These are phyloP conservation scores for Drosophila carrolli DNA, from an alignment of 1,140 invertebrate species.

Conservation along the genomic window DNA sequence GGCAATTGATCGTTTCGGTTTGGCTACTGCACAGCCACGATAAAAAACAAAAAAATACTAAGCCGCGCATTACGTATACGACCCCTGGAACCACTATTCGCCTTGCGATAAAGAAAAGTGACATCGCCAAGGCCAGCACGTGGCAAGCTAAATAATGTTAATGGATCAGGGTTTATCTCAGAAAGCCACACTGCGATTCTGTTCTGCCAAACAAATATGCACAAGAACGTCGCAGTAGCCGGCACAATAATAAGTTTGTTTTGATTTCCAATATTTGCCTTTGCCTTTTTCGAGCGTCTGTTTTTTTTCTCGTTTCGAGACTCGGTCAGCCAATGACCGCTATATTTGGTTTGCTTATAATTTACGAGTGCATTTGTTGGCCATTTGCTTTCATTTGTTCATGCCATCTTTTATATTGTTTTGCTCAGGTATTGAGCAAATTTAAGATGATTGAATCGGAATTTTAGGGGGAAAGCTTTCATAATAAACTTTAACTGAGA, in stretches of 20 bases:
- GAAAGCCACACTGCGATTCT: not conserved
- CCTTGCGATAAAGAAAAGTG: constrained; percentile 69
- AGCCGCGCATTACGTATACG: constrained; percentile 57
- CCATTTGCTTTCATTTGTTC: constrained; percentile 15
- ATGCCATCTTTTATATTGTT: not conserved
- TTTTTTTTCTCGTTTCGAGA: constrained; percentile 14
- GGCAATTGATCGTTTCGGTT: constrained; percentile 41
- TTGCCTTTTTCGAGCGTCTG: constrained; percentile 24
- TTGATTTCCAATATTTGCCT: constrained; percentile 22
- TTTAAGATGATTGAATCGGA: constrained; percentile 14
- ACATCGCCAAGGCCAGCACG: constrained; percentile 70
- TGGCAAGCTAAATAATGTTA: constrained; percentile 34
- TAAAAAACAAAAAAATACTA: constrained; percentile 35
- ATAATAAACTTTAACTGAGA: not conserved
- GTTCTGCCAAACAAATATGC: constrained; percentile 9
- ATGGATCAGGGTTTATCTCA: constrained; percentile 42
- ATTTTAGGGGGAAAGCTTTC: not conserved
- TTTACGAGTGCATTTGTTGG: constrained; percentile 26
- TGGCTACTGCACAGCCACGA: constrained; percentile 27
- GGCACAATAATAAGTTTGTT: constrained; percentile 33
- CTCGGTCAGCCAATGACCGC: constrained; percentile 39
- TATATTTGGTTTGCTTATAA: constrained; percentile 44
- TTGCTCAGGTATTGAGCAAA: constrained; percentile 2
- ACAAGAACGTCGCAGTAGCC: constrained; percentile 40
- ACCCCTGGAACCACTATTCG: constrained; percentile 48